Evolutionary conservation across 2,888 invertebrate genomes (phyloP).

Genomic region (Zele albiditarsus): DNA sequence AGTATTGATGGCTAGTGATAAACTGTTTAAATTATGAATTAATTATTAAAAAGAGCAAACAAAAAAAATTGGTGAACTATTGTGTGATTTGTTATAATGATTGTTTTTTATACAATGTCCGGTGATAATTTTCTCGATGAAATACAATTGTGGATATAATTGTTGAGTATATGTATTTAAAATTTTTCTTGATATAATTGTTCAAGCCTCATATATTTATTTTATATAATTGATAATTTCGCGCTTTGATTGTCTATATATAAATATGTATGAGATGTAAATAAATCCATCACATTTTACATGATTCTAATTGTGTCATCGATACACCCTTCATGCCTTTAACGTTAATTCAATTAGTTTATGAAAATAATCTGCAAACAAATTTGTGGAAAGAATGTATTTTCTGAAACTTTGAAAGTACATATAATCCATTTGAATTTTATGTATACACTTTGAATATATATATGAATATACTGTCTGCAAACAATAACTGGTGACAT

Average conservation of each 20-base stretch:
- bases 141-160: neutral
- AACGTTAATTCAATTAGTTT: too few relatives aligned
- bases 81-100: neutral
- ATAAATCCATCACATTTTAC: slow-evolving; percentile 8
- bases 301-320: neutral
- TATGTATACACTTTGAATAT: neutral
- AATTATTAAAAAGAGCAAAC: neutral
- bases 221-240: neutral
- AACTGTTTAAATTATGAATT: too few relatives aligned
- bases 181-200: neutral
- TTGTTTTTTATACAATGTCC: neutral
- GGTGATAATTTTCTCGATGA: neutral
- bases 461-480: neutral
- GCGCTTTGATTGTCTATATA: neutral
- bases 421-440: too few relatives aligned
- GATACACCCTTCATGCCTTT: neutral
- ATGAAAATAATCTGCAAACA: too few relatives aligned
- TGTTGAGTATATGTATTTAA: neutral
- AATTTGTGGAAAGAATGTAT: too few relatives aligned
- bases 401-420: too few relatives aligned
- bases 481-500: neutral
- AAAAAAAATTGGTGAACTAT: neutral
- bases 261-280: neutral
- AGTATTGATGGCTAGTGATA: too few relatives aligned
- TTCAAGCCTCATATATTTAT: neutral